Evolutionary conservation across 2,113 vertebrate genomes (phyloP).

Genomic region (Oostethus manadensis): DNA sequence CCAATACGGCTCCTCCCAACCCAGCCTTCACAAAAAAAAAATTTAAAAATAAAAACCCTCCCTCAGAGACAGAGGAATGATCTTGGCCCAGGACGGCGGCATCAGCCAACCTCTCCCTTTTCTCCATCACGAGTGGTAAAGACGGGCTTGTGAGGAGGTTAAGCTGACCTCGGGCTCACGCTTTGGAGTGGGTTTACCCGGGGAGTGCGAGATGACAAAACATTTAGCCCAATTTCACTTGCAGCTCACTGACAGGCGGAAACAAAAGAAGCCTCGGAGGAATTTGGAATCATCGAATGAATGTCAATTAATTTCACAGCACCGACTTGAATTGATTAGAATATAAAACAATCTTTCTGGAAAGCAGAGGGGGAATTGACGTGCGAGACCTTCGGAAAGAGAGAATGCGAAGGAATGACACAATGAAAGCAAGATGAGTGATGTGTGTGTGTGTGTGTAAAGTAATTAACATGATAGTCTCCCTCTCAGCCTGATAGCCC

Average conservation of each 20-base stretch:
- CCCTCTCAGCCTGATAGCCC: slow-evolving; percentile 69
- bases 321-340: slow-evolving; percentile 70
- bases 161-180: slow-evolving; percentile 60
- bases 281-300: slow-evolving; percentile 68
- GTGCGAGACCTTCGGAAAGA: slow-evolving; percentile 68
- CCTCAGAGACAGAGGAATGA: slow-evolving; percentile 38
- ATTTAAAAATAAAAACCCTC: slow-evolving; percentile 7
- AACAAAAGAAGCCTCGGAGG: slow-evolving; percentile 68
- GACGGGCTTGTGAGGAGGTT: slow-evolving; percentile 49
- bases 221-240: slow-evolving; percentile 66
- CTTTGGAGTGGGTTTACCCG: slow-evolving; percentile 59
- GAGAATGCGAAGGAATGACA: slow-evolving; percentile 56
- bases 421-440: slow-evolving; percentile 59
- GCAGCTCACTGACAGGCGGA: slow-evolving; percentile 68
- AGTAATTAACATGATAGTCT: slow-evolving; percentile 74
- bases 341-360: slow-evolving; percentile 73
- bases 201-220: slow-evolving; percentile 69
- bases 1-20: slow-evolving; percentile 44
- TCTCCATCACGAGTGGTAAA: slow-evolving; percentile 19
- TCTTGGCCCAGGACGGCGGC: slow-evolving; percentile 34
- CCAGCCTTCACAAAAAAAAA: slow-evolving; percentile 8
- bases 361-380: slow-evolving; percentile 71
- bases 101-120: slow-evolving; percentile 4
- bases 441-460: slow-evolving; percentile 56
- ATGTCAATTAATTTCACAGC: slow-evolving; percentile 72